Evolutionary conservation across 2,797 vertebrate species (phyloP).

Genomic region (Anomalospiza imberbis): DNA sequence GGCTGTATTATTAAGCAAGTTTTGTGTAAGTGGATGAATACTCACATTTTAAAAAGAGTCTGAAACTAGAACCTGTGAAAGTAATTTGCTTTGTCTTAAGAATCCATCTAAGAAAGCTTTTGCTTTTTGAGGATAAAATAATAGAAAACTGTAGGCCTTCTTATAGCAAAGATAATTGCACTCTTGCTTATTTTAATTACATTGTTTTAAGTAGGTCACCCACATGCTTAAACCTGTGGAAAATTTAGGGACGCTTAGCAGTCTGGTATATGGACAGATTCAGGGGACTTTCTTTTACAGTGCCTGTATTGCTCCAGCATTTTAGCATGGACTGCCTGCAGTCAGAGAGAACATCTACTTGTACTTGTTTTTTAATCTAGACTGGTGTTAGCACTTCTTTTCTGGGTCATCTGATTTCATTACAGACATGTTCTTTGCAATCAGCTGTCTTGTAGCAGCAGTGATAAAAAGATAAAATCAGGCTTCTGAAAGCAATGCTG

Average conservation of each 20-base stretch:
- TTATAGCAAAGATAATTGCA: background rate
- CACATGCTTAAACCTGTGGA: background rate
- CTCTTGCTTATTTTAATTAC: background rate
- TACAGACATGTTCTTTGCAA: background rate
- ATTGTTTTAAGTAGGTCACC: background rate
- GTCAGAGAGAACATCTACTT: background rate
- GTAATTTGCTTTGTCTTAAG: background rate
- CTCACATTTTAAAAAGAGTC: background rate
- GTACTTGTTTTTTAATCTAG: background rate
- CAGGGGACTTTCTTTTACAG: background rate
- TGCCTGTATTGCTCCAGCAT: background rate
- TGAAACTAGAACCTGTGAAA: background rate
- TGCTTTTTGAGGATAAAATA: background rate
- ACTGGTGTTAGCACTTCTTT: background rate
- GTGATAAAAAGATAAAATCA: conserved; percentile 38
- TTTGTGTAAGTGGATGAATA: background rate
- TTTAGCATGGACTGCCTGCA: background rate
- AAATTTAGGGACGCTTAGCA: background rate
- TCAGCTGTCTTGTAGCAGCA: conserved; percentile 17
- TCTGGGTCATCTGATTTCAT: conserved; percentile 41
- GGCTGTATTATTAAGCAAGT: background rate
- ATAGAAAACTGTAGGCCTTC: background rate
- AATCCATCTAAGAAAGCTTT: background rate
- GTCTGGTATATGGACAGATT: background rate
- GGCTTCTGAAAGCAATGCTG: background rate